phyloP scores from a whole-genome alignment of 2,797 vertebrate species.

The Ciconia nigra region DNA sequence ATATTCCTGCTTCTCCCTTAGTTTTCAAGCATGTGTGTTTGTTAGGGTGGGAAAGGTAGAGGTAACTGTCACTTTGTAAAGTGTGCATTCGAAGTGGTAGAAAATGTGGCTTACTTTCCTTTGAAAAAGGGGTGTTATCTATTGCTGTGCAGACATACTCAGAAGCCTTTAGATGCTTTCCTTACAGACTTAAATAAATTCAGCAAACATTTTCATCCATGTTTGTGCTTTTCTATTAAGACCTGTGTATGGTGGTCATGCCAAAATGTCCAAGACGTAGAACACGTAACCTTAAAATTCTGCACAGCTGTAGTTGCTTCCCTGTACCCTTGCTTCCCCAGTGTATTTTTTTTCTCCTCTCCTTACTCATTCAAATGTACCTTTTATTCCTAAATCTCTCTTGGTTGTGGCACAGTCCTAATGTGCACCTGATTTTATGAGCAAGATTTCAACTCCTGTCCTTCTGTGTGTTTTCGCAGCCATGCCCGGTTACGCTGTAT shows the following conservation, averaged over 20 bases:
- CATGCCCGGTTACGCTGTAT: conserved; percentile 95
- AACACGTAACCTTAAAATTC: conserved; percentile 36
- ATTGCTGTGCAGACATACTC: conserved; percentile 75
- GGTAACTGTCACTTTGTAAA: conserved; percentile 40
- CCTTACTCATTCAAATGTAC: conserved; percentile 71
- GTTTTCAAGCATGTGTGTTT: conserved; percentile 74
- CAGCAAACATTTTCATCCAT: background rate
- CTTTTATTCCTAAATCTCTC: conserved; percentile 73
- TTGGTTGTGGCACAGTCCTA: conserved; percentile 74
- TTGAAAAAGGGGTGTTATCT: conserved; percentile 73
- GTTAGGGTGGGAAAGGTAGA: conserved; percentile 58
- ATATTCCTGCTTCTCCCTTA: conserved; percentile 70
- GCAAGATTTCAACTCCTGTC: conserved; percentile 80
- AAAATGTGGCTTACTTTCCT: conserved; percentile 69
- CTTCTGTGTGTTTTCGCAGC: conserved; percentile 94
- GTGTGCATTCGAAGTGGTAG: conserved; percentile 44
- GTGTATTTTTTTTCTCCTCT: conserved; percentile 50
- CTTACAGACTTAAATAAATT: background rate
- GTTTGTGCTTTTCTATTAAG: background rate
- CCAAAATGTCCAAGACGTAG: background rate
- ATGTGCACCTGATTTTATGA: conserved; percentile 68
- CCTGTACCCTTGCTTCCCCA: conserved; percentile 70
- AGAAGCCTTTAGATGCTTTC: background rate
- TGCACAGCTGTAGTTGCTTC: conserved; percentile 75
- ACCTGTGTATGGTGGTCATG: background rate